Evolutionary conservation across 2,888 invertebrate genomes (phyloP), one percentile per base, ranked within the genome.

Genomic region (Gari tellinella): DNA sequence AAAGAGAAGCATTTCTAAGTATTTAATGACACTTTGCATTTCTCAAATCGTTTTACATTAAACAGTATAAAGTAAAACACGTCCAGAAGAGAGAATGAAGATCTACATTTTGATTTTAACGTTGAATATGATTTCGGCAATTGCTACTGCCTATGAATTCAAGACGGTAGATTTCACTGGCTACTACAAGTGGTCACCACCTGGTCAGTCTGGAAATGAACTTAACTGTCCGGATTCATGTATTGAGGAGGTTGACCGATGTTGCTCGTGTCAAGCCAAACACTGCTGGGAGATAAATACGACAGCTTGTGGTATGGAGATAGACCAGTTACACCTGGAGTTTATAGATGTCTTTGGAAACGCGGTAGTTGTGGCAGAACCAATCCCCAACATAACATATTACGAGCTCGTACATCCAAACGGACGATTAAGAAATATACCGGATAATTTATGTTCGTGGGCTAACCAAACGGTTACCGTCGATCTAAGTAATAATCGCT

Each of bases 241-340:
- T 46, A 7, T 46, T 14, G 46, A 10, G 8, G 55, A 58, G 21
- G 37, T 45, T 26, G 63, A 63, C 1, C 19, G 60, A n/a, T 73
- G 73, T 25, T 73, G 73, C 26, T 19, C 51, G 12, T 73, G 73
- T 19, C 5, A 52, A n/a, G 52, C 73, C 10, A 23, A 52, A 49
- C 62, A 55, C 7, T 73, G 73, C 40, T 67, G 67, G 67, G 51
- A 67, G 38, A 57, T 67, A 1, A 43, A 67, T n/a, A 2, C 53
- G 1, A 45, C 48, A 8, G 43, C 62, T 5, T 73, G 73, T 46
- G 58, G 53, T 2, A 55, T 63, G 1, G 58, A 41, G 0, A 26
- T 73, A 19, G 62, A 15, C 1, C 31, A 62, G 17, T 41, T 68
- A 17, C 15, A 40, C 43, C 43, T 68, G 10, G 73, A 73, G 41